phyloP scores from a whole-genome alignment of 2,888 invertebrate genomes.

The Nymphalis polychloros region DNA sequence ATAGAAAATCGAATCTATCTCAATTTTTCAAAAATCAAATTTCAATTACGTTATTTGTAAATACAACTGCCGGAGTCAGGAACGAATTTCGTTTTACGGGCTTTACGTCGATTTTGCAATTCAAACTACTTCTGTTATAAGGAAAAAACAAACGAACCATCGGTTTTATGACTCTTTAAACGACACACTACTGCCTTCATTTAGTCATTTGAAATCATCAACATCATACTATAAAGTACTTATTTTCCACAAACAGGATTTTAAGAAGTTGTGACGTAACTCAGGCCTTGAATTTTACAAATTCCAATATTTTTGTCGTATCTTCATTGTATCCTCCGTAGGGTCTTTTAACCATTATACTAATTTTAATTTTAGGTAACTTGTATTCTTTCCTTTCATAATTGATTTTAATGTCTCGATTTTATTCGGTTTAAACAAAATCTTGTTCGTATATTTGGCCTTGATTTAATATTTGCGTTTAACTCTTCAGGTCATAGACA shows the following conservation, averaged over 20 bases:
- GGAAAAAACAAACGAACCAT: constrained; percentile 8
- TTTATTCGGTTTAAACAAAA: constrained; percentile 56
- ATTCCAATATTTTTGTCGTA: constrained; percentile 45
- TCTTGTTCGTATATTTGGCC: constrained; percentile 74
- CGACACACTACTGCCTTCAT: constrained; percentile 34
- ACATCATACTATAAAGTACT: constrained; percentile 16
- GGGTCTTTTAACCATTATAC: constrained; percentile 41
- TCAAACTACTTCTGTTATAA: constrained; percentile 12
- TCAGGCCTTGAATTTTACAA: constrained; percentile 66
- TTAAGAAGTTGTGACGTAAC: constrained; percentile 66
- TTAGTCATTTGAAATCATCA: constrained; percentile 21
- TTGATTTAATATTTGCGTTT: constrained; percentile 54
- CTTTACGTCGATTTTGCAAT: not conserved
- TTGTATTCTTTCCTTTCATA: constrained; percentile 34
- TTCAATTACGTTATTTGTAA: constrained; percentile 10
- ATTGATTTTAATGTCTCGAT: constrained; percentile 37
- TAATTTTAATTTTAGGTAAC: constrained; percentile 35
- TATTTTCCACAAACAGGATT: constrained; percentile 52
- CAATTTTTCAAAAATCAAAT: constrained; percentile 15
- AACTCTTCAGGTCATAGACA: constrained; percentile 82
- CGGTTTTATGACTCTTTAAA: constrained; percentile 15
- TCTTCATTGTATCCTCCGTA: constrained; percentile 36
- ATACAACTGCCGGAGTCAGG: constrained; percentile 28
- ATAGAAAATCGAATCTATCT: constrained; percentile 23
- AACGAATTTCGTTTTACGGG: constrained; percentile 18